These are phyloP conservation scores for Deladenus siricidicola DNA, from an alignment of 2,888 invertebrate species.

Conservation along the genomic window DNA sequence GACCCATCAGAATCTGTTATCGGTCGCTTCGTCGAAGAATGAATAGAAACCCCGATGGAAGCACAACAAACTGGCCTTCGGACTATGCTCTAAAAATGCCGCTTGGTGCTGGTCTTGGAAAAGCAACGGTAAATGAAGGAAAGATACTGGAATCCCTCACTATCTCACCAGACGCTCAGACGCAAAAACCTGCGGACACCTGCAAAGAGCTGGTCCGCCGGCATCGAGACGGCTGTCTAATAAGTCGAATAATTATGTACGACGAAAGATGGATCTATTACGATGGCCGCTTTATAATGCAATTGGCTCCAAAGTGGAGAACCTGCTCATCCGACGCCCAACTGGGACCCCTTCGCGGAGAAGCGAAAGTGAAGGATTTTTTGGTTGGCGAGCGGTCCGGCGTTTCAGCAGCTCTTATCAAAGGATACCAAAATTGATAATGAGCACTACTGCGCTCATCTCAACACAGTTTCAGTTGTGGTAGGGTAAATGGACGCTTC, in stretches of 20 bases:
- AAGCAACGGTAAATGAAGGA: neutral
- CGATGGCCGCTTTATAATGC: neutral
- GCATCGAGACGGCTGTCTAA: neutral
- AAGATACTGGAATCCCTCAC: neutral
- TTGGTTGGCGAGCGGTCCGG: neutral
- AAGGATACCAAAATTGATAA: neutral
- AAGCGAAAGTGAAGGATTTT: neutral
- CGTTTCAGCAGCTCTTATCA: neutral
- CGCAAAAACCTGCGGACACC: neutral
- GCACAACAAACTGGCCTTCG: neutral
- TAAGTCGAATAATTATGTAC: neutral
- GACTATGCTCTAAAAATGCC: neutral
- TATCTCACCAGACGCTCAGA: neutral
- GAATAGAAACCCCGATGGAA: neutral
- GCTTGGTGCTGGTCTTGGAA: neutral
- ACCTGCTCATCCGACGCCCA: neutral
- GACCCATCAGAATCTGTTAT: neutral
- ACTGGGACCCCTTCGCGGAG: neutral
- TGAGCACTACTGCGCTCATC: neutral
- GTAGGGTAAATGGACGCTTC: neutral
- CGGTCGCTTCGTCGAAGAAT: neutral
- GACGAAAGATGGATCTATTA: neutral
- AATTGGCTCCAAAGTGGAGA: neutral
- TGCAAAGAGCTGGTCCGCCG: neutral
- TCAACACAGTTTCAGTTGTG: too few relatives aligned